A percentile compares a stretch with the other conserved stretches of the same genome.
Evolutionary conservation across 2,113 vertebrate species (phyloP).

Genomic region (Camelus dromedarius): DNA sequence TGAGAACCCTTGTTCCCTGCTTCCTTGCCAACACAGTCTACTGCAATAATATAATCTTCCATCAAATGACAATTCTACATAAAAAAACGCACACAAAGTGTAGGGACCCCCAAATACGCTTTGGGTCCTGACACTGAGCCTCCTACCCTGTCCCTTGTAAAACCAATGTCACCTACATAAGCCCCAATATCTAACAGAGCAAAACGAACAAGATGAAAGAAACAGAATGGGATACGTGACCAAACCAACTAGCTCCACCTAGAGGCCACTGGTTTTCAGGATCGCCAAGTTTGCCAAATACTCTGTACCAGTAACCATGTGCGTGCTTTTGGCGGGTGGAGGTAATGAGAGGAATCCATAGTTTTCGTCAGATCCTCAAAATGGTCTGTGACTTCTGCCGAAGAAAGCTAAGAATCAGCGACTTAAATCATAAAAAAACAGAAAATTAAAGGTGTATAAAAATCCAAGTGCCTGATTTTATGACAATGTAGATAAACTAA

Average conservation of each 20-base stretch:
- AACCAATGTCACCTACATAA: background rate
- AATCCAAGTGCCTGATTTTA: slow-evolving; percentile 6
- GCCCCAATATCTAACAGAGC: background rate
- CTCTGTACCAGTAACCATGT: background rate
- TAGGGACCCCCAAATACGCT: background rate
- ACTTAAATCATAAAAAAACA: background rate
- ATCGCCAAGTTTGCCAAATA: background rate
- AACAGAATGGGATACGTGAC: background rate
- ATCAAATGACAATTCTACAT: background rate
- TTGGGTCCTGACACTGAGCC: background rate
- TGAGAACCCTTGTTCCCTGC: background rate
- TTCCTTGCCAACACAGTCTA: background rate
- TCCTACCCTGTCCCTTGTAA: background rate
- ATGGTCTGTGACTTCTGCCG: background rate
- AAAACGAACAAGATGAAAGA: background rate
- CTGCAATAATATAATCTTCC: background rate
- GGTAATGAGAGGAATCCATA: background rate
- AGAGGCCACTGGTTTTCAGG: background rate
- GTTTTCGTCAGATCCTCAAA: background rate
- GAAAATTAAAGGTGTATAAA: background rate
- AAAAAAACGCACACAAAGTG: background rate
- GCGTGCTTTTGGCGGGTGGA: background rate
- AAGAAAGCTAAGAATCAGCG: background rate
- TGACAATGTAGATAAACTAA: background rate
- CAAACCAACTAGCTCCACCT: background rate